Evolutionary conservation across 2,888 invertebrate genomes (phyloP).

Genomic region (Diaprepes abbreviatus): DNA sequence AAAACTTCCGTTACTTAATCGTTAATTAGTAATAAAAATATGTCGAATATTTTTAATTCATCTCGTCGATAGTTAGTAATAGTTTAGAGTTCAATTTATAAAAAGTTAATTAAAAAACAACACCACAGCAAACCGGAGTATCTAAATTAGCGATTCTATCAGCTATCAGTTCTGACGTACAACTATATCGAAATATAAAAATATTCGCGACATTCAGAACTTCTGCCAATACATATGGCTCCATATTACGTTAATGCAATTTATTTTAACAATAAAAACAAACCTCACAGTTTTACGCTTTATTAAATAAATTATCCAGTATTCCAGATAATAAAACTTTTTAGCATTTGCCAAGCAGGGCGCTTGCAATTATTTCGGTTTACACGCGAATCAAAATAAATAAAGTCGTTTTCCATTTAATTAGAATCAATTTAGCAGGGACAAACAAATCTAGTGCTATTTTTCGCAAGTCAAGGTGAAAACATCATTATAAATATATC

Average conservation of each 20-base stretch:
- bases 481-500: too few relatives aligned
- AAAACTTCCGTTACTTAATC: slow-evolving; percentile 44
- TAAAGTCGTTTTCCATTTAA: too few relatives aligned
- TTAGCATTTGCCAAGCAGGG: too few relatives aligned
- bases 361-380: too few relatives aligned
- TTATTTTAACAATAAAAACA: slow-evolving; percentile 15
- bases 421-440: too few relatives aligned
- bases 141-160: slow-evolving; percentile 25
- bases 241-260: not conserved
- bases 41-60: slow-evolving; percentile 9
- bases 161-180: slow-evolving; percentile 29
- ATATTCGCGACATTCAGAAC: slow-evolving; percentile 41
- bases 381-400: too few relatives aligned
- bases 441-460: too few relatives aligned
- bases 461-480: too few relatives aligned
- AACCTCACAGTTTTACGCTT: not conserved
- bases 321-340: too few relatives aligned
- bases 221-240: slow-evolving; percentile 39
- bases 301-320: not conserved
- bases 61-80: not conserved
- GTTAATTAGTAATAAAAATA: slow-evolving; percentile 43
- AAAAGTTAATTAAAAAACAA: slow-evolving; percentile 42
- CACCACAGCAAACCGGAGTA: slow-evolving; percentile 5
- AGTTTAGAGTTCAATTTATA: slow-evolving; percentile 18
- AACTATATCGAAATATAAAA: slow-evolving; percentile 39